Evolutionary conservation across 2,888 invertebrate species (phyloP).

Genomic region (Xiphydria camelus): DNA sequence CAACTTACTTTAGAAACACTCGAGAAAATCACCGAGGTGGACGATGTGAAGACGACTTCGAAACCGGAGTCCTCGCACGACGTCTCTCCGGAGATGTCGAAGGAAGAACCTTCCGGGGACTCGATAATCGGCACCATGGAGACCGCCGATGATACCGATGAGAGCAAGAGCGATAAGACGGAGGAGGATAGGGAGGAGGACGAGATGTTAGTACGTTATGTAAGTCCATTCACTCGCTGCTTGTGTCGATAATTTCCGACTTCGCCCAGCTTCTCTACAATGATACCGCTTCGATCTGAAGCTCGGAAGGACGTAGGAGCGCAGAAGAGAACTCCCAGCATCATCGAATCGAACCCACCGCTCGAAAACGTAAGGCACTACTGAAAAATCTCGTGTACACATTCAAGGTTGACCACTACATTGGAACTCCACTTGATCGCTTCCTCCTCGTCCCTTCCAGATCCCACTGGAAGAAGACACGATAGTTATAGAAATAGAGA

Average conservation of each 20-base stretch:
- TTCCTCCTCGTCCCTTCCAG: no score
- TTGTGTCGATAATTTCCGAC: no score
- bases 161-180: slow-evolving; percentile 7
- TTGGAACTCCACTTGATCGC: no score
- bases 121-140: slow-evolving; percentile 15
- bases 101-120: slow-evolving; percentile 9
- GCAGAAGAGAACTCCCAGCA: slow-evolving; percentile 22
- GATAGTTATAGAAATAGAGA: slow-evolving; percentile 38
- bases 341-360: slow-evolving; percentile 34
- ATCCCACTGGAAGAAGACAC: slow-evolving; percentile 28
- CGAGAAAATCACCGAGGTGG: not conserved
- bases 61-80: slow-evolving; percentile 8
- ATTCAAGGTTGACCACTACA: not conserved
- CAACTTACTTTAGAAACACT: not conserved
- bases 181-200: not conserved
- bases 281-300: no score
- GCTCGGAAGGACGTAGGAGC: not conserved
- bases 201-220: no score
- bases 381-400: not conserved
- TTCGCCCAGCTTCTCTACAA: no score
- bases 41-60: not conserved
- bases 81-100: not conserved
- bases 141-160: slow-evolving; percentile 13
- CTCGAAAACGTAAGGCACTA: slow-evolving; percentile 26
- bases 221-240: no score